Evolutionary conservation across 2,888 invertebrate species (phyloP).

Genomic region (Agriopis marginaria): DNA sequence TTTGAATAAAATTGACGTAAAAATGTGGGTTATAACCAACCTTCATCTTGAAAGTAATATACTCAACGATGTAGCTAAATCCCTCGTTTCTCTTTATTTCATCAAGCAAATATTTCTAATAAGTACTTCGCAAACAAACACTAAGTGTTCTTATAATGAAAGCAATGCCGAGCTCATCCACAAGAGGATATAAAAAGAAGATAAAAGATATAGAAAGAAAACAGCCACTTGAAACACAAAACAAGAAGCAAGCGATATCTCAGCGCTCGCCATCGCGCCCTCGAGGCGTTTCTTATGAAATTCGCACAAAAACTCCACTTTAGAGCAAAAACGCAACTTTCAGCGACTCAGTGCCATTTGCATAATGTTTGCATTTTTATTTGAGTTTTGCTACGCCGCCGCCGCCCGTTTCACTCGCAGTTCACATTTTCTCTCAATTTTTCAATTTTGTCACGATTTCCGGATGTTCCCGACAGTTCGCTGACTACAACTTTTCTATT

Average conservation of each 20-base stretch:
- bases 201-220: constrained; percentile 22
- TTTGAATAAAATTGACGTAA: too few relatives aligned
- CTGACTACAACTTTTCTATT: too few relatives aligned
- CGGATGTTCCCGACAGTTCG: too few relatives aligned
- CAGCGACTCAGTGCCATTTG: constrained; percentile 57
- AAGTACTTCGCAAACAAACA: constrained; percentile 25
- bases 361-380: constrained; percentile 71
- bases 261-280: constrained; percentile 40
- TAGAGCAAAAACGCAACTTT: constrained; percentile 47
- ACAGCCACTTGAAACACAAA: constrained; percentile 35
- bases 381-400: constrained; percentile 10
- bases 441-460: too few relatives aligned
- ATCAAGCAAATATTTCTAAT: constrained; percentile 2
- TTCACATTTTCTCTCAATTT: neutral
- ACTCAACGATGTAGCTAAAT: too few relatives aligned
- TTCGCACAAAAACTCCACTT: constrained; percentile 50
- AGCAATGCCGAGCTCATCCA: constrained; percentile 33
- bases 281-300: constrained; percentile 47
- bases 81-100: neutral
- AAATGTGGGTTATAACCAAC: too few relatives aligned
- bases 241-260: constrained; percentile 35
- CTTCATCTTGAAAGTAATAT: neutral
- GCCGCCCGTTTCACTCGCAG: neutral
- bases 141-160: constrained; percentile 28
- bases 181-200: constrained; percentile 24